Conservation (phyloP, 2,888 invertebrate genomes). For the Bhutanitis thaidina region DNA sequence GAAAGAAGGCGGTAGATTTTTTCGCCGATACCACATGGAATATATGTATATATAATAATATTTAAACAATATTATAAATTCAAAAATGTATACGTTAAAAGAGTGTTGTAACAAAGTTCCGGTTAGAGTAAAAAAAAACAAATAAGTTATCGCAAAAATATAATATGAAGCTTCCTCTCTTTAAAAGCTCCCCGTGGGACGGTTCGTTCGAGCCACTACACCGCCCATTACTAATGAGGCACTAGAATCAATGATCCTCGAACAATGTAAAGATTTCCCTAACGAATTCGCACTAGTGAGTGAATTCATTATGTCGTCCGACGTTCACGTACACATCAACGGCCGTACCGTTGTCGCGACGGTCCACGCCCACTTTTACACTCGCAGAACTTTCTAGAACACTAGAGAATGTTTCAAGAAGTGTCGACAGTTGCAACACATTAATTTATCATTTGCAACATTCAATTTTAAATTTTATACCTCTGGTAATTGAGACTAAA, state of each 20-base stretch:
- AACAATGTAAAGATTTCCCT: conserved; percentile 36
- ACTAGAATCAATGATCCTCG: conserved; percentile 42
- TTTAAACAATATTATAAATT: too few species aligned
- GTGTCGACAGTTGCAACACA: background rate
- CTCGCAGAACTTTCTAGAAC: conserved; percentile 3
- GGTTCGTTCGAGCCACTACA: background rate
- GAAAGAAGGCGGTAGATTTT: too few species aligned
- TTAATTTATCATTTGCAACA: background rate
- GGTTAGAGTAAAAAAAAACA: too few species aligned
- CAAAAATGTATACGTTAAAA: too few species aligned
- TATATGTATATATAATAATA: too few species aligned
- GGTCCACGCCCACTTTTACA: conserved; percentile 12
- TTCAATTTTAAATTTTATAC: conserved; percentile 7
- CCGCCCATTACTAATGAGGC: conserved; percentile 59
- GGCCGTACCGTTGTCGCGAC: background rate
- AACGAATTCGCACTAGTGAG: conserved; percentile 30
- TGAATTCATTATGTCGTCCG: conserved; percentile 3
- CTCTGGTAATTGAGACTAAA: conserved; percentile 2
- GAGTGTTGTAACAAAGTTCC: too few species aligned
- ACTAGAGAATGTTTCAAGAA: conserved; percentile 11
- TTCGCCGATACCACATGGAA: too few species aligned
- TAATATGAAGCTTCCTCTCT: background rate
- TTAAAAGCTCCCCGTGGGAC: conserved; percentile 9
- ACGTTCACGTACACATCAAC: background rate
- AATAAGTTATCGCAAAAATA: background rate